Evolutionary conservation across 2,797 vertebrate genomes (phyloP).

Genomic region (Acipenser ruthenus): DNA sequence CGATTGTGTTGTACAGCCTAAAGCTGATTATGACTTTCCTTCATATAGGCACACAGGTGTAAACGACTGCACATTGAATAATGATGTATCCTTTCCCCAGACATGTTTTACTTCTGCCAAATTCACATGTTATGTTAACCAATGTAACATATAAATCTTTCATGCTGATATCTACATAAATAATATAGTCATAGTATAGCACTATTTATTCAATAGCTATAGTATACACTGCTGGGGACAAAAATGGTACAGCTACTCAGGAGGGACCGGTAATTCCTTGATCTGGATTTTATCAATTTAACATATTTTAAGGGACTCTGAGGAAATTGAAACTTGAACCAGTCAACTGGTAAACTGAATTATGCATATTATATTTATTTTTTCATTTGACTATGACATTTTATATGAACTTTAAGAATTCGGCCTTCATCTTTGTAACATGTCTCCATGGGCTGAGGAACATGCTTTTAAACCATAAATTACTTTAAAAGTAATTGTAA

Average conservation of each 20-base stretch:
- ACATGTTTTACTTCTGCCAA: background rate
- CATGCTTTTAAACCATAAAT: no score
- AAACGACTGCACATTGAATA: background rate
- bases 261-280: background rate
- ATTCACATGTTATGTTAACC: constrained; percentile 2
- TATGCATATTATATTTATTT: no score
- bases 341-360: no score
- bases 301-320: background rate
- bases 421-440: no score
- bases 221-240: background rate
- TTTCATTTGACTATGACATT: no score
- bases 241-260: background rate
- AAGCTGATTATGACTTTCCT: no score
- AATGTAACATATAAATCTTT: background rate
- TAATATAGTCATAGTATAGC: background rate
- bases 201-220: background rate
- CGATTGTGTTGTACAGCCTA: no score
- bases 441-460: no score
- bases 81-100: background rate
- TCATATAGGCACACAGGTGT: background rate
- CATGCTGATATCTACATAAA: constrained; percentile 4
- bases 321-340: no score
- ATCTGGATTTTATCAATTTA: constrained; percentile 8
- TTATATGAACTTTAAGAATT: no score
- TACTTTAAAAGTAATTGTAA: no score